Percentiles rank a stretch among this genome's conserved stretches.
Conservation (phyloP, 2,888 invertebrate genomes). For the Tridacna crocea region DNA sequence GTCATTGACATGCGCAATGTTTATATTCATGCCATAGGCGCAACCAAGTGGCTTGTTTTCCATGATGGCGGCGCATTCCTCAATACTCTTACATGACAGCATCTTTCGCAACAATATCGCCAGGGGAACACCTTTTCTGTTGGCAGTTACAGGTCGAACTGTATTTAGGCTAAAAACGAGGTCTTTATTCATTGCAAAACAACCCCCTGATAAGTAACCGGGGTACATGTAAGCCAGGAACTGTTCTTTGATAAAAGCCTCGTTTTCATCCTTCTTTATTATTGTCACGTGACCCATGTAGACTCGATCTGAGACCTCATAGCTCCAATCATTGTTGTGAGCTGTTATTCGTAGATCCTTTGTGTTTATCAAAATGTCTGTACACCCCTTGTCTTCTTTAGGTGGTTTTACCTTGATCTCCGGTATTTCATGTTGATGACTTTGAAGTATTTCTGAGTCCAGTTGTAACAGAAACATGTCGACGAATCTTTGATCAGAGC, state of each 20-base stretch:
- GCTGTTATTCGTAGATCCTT: slow-evolving; percentile 35
- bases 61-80: slow-evolving; percentile 32
- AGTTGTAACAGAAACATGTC: slow-evolving; percentile 51
- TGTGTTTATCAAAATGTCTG: slow-evolving; percentile 41
- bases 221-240: slow-evolving; percentile 46
- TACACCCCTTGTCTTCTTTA: slow-evolving; percentile 39
- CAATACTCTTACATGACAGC: slow-evolving; percentile 29
- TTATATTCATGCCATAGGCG: slow-evolving; percentile 44
- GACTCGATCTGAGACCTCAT: slow-evolving; percentile 33
- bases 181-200: slow-evolving; percentile 44
- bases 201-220: slow-evolving; percentile 41
- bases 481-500: slow-evolving; percentile 31
- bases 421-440: slow-evolving; percentile 24
- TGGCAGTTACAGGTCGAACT: slow-evolving; percentile 29
- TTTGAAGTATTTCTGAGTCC: slow-evolving; percentile 35
- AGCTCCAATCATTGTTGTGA: slow-evolving; percentile 50
- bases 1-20: slow-evolving; percentile 36
- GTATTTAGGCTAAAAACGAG: slow-evolving; percentile 42
- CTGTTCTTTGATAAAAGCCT: slow-evolving; percentile 25
- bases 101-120: slow-evolving; percentile 35
- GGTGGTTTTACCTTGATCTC: not conserved
- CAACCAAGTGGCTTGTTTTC: slow-evolving; percentile 41
- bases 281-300: slow-evolving; percentile 50
- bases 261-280: not conserved
- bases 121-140: slow-evolving; percentile 31